Evolutionary conservation across 2,797 vertebrate species (phyloP).

Genomic region (Phoebastria nigripes): DNA sequence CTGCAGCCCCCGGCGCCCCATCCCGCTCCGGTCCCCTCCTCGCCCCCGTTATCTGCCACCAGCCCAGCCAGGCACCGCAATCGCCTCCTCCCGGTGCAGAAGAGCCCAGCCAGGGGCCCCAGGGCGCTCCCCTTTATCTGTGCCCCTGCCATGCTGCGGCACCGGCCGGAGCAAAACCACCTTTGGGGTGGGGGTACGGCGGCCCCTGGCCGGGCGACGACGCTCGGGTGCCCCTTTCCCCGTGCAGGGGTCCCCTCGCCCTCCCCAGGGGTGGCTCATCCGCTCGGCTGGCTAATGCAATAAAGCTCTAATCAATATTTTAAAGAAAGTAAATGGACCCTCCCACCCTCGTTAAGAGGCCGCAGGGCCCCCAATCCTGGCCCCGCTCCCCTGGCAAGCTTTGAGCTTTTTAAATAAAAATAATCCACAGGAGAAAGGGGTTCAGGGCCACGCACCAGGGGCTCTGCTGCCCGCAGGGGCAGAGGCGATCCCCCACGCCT

Average conservation of each 20-base stretch:
- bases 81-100: background rate
- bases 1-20: rapidly evolving
- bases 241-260: background rate
- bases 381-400: background rate
- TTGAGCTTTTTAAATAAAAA: background rate
- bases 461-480: background rate
- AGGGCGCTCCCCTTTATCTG: constrained; percentile 9
- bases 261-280: constrained; percentile 22
- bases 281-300: constrained; percentile 45
- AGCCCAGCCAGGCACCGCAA: background rate
- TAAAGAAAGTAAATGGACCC: constrained; percentile 64
- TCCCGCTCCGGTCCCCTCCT: background rate
- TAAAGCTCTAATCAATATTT: constrained; percentile 65
- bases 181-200: background rate
- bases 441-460: rapidly evolving
- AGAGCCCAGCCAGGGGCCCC: background rate
- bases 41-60: background rate
- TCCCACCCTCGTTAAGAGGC: constrained; percentile 4
- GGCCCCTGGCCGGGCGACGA: rapidly evolving
- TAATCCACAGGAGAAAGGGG: background rate
- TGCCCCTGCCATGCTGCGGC: rapidly evolving
- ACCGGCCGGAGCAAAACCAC: background rate
- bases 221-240: background rate
- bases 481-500: background rate
- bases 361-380: background rate